Evolutionary conservation across 2,888 invertebrate genomes (phyloP).

Genomic region (Molorchus minor): DNA sequence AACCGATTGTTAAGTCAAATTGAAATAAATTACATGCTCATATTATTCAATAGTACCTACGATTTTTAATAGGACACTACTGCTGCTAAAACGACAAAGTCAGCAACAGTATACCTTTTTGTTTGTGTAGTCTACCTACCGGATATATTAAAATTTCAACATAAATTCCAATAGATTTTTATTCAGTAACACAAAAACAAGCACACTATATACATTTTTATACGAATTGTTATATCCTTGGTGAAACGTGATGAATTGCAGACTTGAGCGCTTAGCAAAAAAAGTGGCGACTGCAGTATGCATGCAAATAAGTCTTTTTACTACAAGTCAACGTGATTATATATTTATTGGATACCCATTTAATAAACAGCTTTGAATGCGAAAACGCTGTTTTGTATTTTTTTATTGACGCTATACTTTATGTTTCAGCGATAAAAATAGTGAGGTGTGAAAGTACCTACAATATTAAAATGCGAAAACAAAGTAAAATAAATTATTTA

Average conservation of each 20-base stretch:
- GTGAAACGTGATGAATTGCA: slow-evolving; percentile 4
- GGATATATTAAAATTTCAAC: slow-evolving; percentile 1
- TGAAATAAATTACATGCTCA: no score
- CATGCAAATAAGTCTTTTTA: slow-evolving; percentile 11
- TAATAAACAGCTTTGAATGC: neutral
- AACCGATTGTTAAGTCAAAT: no score
- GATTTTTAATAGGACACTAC: no score
- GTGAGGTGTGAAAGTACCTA: no score
- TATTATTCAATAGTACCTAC: no score
- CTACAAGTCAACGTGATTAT: neutral
- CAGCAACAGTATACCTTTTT: neutral
- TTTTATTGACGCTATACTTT: no score
- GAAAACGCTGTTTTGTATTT: neutral
- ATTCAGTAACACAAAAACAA: neutral
- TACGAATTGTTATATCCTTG: slow-evolving; percentile 8
- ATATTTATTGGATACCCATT: neutral
- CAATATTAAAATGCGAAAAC: no score
- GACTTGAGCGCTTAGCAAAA: slow-evolving; percentile 4
- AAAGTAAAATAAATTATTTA: no score
- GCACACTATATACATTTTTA: slow-evolving; percentile 3
- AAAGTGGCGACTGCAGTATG: neutral
- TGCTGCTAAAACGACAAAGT: neutral
- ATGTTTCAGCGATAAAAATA: no score
- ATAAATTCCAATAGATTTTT: neutral
- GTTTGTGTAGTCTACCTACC: neutral